Conservation (phyloP, 2,113 vertebrate genomes). For the Narcine bancroftii region DNA sequence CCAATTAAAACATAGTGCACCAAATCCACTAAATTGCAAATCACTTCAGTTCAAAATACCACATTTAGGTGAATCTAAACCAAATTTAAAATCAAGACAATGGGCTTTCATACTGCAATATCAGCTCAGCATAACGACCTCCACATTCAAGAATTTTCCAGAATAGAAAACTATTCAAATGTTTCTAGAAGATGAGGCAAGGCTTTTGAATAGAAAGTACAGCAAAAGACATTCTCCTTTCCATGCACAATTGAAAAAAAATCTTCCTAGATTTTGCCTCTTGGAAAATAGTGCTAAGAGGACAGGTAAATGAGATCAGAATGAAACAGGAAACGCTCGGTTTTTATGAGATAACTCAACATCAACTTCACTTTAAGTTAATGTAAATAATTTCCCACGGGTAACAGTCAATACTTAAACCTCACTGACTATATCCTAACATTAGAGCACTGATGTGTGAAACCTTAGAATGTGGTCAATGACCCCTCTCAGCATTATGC, state of each 20-base stretch:
- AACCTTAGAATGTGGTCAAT: not conserved
- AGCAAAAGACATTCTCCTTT: not conserved
- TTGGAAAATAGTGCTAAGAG: not conserved
- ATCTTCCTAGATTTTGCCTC: not conserved
- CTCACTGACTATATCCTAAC: not conserved
- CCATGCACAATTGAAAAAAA: not conserved
- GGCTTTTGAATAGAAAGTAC: not conserved
- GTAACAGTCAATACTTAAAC: not conserved
- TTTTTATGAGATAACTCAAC: not conserved
- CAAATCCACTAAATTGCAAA: not conserved
- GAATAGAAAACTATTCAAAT: not conserved
- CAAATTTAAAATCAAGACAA: not conserved
- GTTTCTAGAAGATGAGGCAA: not conserved
- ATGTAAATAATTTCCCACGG: not conserved
- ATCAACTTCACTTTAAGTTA: constrained; percentile 30
- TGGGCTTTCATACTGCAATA: not conserved
- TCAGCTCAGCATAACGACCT: not conserved
- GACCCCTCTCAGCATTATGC: not conserved
- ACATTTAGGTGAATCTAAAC: not conserved
- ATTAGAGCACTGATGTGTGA: not conserved
- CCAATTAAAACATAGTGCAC: not conserved
- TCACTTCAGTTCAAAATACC: constrained; percentile 15
- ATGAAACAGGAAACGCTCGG: not conserved
- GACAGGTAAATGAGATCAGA: not conserved
- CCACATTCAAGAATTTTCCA: not conserved